Evolutionary conservation across 2,888 invertebrate species (phyloP).

Genomic region (Podabrus alpinus): DNA sequence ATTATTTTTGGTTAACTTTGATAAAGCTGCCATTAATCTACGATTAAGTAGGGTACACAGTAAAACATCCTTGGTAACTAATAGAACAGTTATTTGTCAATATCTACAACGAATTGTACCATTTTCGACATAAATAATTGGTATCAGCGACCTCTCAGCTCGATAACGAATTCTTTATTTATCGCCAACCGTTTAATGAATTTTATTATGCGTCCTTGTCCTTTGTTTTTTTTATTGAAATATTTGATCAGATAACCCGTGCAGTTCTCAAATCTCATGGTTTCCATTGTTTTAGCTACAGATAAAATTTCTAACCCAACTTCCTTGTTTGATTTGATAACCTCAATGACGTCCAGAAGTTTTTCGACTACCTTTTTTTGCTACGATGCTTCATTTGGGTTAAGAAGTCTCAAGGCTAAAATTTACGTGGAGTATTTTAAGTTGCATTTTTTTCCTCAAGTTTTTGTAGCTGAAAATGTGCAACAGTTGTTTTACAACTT

Average conservation of each 20-base stretch:
- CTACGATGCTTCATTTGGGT: no score
- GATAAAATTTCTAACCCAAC: background rate
- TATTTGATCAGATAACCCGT: background rate
- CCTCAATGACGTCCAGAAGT: background rate
- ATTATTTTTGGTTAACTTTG: background rate
- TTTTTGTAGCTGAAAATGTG: no score
- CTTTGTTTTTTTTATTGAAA: background rate
- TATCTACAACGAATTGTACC: background rate
- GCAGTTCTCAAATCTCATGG: background rate
- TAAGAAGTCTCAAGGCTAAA: no score
- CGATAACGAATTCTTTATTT: background rate
- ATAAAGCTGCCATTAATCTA: background rate
- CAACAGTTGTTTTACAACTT: no score
- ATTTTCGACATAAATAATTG: background rate
- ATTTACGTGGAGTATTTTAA: no score
- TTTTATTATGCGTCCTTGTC: background rate
- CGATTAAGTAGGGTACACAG: background rate
- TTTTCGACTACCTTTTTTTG: background rate
- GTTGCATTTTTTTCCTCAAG: no score
- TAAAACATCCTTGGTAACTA: background rate
- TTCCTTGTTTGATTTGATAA: background rate
- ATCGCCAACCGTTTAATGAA: background rate
- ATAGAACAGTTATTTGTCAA: background rate
- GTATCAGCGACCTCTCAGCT: background rate
- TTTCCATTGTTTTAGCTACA: background rate